A percentile compares a stretch with the other conserved stretches of the same genome.
Evolutionary conservation across 2,797 vertebrate species (phyloP).

Genomic region (Siniperca undulata): DNA sequence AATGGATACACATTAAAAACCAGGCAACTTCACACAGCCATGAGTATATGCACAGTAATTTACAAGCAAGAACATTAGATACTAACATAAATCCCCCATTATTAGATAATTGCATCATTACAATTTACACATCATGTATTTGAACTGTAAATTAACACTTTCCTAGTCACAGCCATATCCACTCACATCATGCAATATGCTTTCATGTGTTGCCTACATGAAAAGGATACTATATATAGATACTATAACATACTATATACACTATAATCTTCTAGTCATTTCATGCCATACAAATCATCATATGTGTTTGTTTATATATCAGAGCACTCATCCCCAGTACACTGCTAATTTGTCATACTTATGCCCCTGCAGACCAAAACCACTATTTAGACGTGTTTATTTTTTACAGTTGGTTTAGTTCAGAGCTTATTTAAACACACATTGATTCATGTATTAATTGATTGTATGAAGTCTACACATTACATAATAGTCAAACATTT

Average conservation of each 20-base stretch:
- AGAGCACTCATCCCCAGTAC: not conserved
- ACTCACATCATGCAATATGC: not conserved
- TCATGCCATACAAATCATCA: not conserved
- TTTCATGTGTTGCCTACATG: not conserved
- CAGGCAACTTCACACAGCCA: not conserved
- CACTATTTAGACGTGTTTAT: not conserved
- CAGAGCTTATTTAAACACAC: not conserved
- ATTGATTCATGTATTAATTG: not conserved
- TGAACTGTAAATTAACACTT: constrained; percentile 8
- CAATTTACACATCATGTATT: constrained; percentile 7
- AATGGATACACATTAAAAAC: not conserved
- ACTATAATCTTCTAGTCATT: not conserved
- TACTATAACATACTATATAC: not conserved
- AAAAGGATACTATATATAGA: not conserved
- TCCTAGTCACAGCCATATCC: constrained; percentile 2
- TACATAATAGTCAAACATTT: too few species aligned
- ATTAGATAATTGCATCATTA: not conserved
- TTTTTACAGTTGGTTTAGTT: not conserved
- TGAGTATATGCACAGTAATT: not conserved
- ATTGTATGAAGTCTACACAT: too few species aligned
- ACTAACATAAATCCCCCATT: not conserved
- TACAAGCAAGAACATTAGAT: not conserved
- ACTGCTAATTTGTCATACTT: not conserved
- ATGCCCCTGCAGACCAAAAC: not conserved
- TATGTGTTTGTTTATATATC: not conserved